Percentiles rank a stretch among this genome's conserved stretches.
Evolutionary conservation across 2,113 vertebrate genomes (phyloP).

Genomic region (Paramormyrops kingsleyae): DNA sequence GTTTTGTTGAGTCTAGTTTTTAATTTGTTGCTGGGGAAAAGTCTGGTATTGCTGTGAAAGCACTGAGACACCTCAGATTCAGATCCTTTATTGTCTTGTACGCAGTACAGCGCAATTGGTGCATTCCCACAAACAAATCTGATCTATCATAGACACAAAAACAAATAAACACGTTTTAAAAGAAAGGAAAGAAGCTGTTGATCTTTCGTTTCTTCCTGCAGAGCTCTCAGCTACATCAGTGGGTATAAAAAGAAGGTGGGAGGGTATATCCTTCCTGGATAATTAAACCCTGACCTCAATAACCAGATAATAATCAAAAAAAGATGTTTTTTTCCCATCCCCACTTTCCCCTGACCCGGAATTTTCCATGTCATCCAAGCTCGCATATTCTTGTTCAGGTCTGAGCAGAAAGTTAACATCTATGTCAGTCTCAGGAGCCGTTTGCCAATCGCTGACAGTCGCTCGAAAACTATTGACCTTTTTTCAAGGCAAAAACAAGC

Average conservation of each 20-base stretch:
- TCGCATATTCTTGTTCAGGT: neutral
- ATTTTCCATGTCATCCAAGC: neutral
- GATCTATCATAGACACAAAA: neutral
- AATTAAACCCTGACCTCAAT: neutral
- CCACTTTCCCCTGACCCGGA: neutral
- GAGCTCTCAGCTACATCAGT: neutral
- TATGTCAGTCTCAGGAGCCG: neutral
- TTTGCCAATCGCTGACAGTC: neutral
- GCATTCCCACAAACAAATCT: neutral
- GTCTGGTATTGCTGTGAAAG: neutral
- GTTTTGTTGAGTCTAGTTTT: neutral
- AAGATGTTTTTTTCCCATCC: neutral
- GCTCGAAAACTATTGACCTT: neutral
- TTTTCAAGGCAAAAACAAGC: neutral
- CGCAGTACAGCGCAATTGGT: neutral
- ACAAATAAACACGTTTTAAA: neutral
- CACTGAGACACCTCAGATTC: neutral
- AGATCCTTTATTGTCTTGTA: neutral
- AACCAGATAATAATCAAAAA: neutral
- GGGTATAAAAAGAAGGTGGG: neutral
- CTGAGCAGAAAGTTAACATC: neutral
- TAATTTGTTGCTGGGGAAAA: neutral
- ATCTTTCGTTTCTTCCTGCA: neutral
- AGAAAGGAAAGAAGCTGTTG: neutral
- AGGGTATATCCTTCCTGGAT: neutral